A percentile compares a stretch with the other conserved stretches of the same genome.
phyloP scores from a whole-genome alignment of 1,140 invertebrate species.

The Temnothorax curvispinosus region DNA sequence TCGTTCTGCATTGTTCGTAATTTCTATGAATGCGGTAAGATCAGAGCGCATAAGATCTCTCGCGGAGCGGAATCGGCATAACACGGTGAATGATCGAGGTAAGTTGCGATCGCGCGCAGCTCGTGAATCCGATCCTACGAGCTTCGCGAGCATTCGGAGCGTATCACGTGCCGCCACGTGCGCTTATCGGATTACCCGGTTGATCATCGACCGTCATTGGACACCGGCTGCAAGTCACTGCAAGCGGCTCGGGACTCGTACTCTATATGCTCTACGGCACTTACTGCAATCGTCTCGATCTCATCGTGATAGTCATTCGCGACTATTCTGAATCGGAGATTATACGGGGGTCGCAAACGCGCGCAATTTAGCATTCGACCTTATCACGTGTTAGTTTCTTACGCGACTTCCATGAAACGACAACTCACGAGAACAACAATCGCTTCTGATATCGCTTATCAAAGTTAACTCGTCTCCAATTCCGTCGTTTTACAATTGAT shows the following conservation, averaged over 20 bases:
- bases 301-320: neutral
- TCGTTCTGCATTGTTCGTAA: neutral
- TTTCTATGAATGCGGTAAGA: neutral
- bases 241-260: neutral
- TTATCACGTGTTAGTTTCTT: neutral
- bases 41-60: neutral
- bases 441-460: neutral
- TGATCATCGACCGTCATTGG: slow-evolving; percentile 76
- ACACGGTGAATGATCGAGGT: neutral
- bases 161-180: slow-evolving; percentile 81
- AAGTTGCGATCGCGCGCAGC: slow-evolving; percentile 46
- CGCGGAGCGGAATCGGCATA: neutral
- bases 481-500: neutral
- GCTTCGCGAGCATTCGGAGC: slow-evolving; percentile 61
- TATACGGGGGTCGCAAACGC: neutral
- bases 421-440: neutral
- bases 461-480: neutral
- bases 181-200: slow-evolving; percentile 78
- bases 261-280: neutral
- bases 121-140: neutral
- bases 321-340: neutral
- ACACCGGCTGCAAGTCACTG: slow-evolving; percentile 70
- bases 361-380: neutral
- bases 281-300: slow-evolving; percentile 49
- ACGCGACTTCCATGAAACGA: neutral